phyloP scores from a whole-genome alignment of 37 sponge, comb jelly and placozoan species.

The Geodia barretti region DNA sequence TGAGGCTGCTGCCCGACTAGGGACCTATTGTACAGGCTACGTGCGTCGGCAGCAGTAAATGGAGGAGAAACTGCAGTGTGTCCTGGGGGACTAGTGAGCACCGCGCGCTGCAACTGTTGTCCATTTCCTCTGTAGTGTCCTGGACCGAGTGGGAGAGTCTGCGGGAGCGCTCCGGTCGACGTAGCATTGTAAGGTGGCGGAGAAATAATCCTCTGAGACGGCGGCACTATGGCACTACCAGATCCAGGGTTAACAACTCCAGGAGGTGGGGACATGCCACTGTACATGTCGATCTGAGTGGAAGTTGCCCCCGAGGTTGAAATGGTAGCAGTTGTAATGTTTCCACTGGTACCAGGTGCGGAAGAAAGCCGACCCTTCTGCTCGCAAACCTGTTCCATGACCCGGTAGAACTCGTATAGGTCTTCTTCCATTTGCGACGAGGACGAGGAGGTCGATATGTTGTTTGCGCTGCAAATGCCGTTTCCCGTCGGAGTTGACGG shows the following conservation, averaged over 20 bases:
- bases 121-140: not conserved
- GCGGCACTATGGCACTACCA: not conserved
- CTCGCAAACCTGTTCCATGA: conserved; percentile 42
- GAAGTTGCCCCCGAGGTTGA: not conserved
- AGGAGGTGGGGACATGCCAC: not conserved
- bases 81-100: not conserved
- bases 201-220: not conserved
- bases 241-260: not conserved
- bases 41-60: not conserved
- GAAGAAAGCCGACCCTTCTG: conserved; percentile 14
- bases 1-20: not conserved
- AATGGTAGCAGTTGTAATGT: not conserved
- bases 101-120: not conserved
- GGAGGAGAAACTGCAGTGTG: not conserved
- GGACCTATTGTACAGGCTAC: not conserved
- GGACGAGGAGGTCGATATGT: not conserved
- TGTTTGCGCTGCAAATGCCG: not conserved
- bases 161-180: not conserved
- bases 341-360: not conserved
- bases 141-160: not conserved
- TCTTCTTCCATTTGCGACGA: conserved; percentile 25
- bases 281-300: not conserved
- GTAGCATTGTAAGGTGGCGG: conserved; percentile 16
- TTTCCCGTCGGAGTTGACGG: not conserved
- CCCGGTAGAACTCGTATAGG: conserved; percentile 54